Evolutionary conservation across 2,113 vertebrate genomes (phyloP).

Genomic region (Genyomyrus donnyi): DNA sequence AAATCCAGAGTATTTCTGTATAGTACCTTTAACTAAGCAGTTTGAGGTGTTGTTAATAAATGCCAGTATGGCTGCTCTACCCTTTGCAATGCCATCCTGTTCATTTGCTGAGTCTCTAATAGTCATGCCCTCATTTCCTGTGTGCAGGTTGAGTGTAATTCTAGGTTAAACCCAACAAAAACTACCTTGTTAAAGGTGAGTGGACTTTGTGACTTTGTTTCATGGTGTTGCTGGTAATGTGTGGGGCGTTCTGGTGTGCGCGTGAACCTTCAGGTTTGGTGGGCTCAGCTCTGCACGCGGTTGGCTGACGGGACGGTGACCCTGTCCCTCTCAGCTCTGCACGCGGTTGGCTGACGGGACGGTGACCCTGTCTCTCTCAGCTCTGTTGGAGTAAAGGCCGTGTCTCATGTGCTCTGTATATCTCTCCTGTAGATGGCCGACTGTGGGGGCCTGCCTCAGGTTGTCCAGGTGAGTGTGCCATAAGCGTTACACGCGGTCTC

Average conservation of each 20-base stretch:
- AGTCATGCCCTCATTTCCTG: neutral
- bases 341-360: neutral
- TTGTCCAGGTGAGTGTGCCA: slow-evolving; percentile 77
- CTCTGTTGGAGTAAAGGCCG: neutral
- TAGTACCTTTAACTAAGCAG: neutral
- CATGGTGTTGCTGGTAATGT: neutral
- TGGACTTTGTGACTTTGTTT: neutral
- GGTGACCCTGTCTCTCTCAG: neutral
- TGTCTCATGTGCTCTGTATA: slow-evolving; percentile 1
- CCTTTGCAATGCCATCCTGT: neutral
- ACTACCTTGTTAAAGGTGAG: slow-evolving; percentile 88
- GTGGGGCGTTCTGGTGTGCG: neutral
- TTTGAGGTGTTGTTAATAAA: neutral
- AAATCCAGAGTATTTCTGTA: neutral
- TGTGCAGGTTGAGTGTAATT: slow-evolving; percentile 93
- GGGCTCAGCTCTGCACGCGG: neutral
- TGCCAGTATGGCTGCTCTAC: neutral
- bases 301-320: neutral
- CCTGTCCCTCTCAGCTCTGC: neutral
- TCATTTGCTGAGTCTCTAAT: neutral
- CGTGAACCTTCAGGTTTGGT: neutral
- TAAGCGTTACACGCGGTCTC: neutral
- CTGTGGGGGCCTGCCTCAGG: slow-evolving; percentile 90
- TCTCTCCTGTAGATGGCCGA: slow-evolving; percentile 81
- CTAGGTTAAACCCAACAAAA: slow-evolving; percentile 88